A percentile compares a stretch with the other conserved stretches of the same genome.
Evolutionary conservation across 64 coral and sea anemone genomes (phyloP).

Genomic region (Cladopsammia gracilis): DNA sequence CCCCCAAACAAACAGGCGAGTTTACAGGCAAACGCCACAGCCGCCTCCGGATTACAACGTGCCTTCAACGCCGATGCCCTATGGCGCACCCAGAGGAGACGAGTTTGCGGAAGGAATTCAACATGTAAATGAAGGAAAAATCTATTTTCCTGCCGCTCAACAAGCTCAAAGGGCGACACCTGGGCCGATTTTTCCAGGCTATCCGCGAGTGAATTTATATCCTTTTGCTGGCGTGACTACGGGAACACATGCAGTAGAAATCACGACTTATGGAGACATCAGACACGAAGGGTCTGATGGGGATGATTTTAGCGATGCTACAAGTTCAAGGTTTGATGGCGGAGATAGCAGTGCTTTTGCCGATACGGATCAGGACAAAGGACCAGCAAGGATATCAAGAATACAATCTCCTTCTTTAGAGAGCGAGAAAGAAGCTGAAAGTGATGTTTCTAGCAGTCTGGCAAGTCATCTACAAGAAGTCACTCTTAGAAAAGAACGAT

Average conservation of each 20-base stretch:
- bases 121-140: not conserved
- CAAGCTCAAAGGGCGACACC: not conserved
- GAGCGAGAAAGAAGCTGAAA: not conserved
- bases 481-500: not conserved
- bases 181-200: not conserved
- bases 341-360: not conserved
- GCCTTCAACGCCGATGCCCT: not conserved
- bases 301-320: constrained; percentile 83
- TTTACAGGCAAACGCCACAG: constrained; percentile 8
- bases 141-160: not conserved
- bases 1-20: constrained; percentile 29
- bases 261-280: constrained; percentile 69
- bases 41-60: constrained; percentile 5
- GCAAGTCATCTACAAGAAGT: constrained; percentile 5
- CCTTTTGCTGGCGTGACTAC: constrained; percentile 56
- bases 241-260: constrained; percentile 38
- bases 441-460: not conserved
- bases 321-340: constrained; percentile 69
- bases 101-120: constrained; percentile 12
- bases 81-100: not conserved
- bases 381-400: too few relatives aligned
- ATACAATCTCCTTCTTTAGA: not conserved
- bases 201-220: constrained; percentile 35
- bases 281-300: constrained; percentile 37
- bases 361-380: not conserved